Evolutionary conservation across 2,113 vertebrate genomes (phyloP).

Genomic region (Cygnus atratus): DNA sequence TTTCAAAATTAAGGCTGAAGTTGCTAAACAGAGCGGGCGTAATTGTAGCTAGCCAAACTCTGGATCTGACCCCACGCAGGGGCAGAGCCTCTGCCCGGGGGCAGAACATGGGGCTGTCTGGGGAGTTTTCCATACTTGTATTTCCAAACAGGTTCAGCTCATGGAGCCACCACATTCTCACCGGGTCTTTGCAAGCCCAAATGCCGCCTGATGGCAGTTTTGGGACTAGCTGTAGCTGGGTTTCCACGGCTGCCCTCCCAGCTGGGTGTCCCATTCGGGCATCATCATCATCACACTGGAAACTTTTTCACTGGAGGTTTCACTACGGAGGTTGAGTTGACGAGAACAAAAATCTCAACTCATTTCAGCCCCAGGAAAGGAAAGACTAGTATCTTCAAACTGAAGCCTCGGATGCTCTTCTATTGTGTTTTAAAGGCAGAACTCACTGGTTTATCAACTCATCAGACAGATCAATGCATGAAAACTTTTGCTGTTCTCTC

Average conservation of each 20-base stretch:
- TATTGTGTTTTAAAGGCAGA: background rate
- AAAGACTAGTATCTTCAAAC: background rate
- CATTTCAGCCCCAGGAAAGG: background rate
- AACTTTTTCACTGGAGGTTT: background rate
- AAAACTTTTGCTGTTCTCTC: background rate
- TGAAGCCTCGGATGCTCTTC: background rate
- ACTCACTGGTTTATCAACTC: background rate
- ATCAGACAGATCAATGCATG: background rate
- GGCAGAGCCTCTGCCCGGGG: background rate
- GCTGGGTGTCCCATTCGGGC: background rate
- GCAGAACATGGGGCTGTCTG: constrained; percentile 2
- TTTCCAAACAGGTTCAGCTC: background rate
- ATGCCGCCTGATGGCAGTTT: background rate
- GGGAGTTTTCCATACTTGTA: background rate
- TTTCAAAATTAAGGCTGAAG: background rate
- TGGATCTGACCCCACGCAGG: background rate
- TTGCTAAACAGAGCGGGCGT: background rate
- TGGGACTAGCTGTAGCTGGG: background rate
- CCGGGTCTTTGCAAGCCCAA: background rate
- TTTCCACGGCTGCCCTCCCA: background rate
- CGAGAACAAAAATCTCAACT: background rate
- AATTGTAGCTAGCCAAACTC: background rate
- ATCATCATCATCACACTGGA: background rate
- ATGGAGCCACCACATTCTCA: rapidly evolving
- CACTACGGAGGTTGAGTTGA: background rate